phyloP scores from a whole-genome alignment of 2,113 vertebrate species.

The Hippocampus abdominalis region DNA sequence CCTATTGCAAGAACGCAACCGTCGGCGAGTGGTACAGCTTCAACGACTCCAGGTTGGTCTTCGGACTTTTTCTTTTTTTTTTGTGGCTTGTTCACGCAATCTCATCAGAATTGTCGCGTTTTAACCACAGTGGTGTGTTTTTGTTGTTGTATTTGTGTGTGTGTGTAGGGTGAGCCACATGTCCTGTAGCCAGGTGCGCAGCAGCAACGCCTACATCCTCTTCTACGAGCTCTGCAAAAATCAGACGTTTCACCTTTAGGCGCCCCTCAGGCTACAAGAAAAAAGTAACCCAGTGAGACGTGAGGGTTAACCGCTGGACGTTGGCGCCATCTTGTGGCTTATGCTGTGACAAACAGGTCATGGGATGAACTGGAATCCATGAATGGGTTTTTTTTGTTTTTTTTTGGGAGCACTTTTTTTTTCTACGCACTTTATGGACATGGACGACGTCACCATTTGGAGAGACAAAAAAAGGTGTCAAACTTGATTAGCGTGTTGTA shows the following conservation, averaged over 20 bases:
- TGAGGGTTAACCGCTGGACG: neutral
- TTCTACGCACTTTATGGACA: slow-evolving; percentile 24
- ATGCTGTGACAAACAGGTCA: slow-evolving; percentile 16
- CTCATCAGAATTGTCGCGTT: neutral
- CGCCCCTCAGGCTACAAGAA: neutral
- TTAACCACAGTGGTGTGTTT: neutral
- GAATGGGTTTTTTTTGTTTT: neutral
- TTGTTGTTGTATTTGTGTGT: neutral
- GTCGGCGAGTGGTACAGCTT: slow-evolving; percentile 91
- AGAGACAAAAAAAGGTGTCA: slow-evolving; percentile 1
- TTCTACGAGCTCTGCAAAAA: slow-evolving; percentile 89
- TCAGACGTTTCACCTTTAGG: slow-evolving; percentile 56
- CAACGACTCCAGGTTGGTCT: slow-evolving; percentile 86
- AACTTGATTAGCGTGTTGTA: slow-evolving; percentile 8
- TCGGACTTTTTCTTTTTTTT: no score
- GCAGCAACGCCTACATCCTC: slow-evolving; percentile 89
- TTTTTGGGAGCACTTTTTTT: neutral
- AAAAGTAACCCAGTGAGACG: neutral
- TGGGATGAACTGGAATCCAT: neutral
- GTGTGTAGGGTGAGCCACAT: slow-evolving; percentile 83
- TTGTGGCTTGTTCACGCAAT: neutral
- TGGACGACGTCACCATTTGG: slow-evolving; percentile 6
- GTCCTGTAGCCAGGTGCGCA: slow-evolving; percentile 89
- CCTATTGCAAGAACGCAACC: slow-evolving; percentile 86
- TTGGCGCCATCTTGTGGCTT: slow-evolving; percentile 35